Percentiles rank a stretch among this genome's conserved stretches.
These are phyloP conservation scores for Gryon sp. DNA, from an alignment of 1,140 invertebrate species.

Conservation along the genomic window DNA sequence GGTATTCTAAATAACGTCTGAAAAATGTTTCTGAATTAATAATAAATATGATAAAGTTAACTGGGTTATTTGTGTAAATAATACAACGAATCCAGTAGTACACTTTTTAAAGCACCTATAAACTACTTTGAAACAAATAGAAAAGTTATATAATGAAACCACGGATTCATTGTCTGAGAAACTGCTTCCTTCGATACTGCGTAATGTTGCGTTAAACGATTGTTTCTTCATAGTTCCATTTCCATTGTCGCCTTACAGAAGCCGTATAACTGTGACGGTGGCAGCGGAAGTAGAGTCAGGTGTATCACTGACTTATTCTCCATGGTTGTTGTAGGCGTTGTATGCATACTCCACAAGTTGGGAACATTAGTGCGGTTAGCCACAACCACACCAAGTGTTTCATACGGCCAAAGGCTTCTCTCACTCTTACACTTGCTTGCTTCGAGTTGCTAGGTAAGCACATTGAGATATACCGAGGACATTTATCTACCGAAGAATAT, in stretches of 20 bases:
- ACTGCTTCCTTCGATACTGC: conserved; percentile 43
- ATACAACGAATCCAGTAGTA: no score
- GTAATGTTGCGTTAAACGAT: conserved; percentile 62
- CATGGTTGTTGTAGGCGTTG: conserved; percentile 7
- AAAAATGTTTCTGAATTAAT: no score
- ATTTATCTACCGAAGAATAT: conserved; percentile 72
- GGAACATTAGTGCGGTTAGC: conserved; percentile 78
- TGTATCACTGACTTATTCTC: conserved; percentile 29
- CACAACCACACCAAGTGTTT: conserved; percentile 76
- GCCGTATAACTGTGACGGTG: conserved; percentile 8
- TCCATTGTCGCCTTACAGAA: conserved; percentile 40
- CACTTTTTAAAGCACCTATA: no score
- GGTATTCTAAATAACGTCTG: no score
- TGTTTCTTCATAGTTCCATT: conserved; percentile 53
- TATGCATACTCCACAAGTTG: conserved; percentile 71
- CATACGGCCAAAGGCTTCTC: conserved; percentile 46
- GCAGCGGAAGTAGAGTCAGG: conserved; percentile 35
- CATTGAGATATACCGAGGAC: conserved; percentile 71
- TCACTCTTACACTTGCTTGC: conserved; percentile 50
- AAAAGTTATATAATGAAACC: conserved; percentile 19
- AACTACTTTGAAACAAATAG: conserved; percentile 31
- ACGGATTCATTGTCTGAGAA: conserved; percentile 30
- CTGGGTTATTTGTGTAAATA: no score
- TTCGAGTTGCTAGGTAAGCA: conserved; percentile 70
- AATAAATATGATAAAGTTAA: no score